phyloP scores from a whole-genome alignment of 2,113 vertebrate species.

The Amazona guildingii region DNA sequence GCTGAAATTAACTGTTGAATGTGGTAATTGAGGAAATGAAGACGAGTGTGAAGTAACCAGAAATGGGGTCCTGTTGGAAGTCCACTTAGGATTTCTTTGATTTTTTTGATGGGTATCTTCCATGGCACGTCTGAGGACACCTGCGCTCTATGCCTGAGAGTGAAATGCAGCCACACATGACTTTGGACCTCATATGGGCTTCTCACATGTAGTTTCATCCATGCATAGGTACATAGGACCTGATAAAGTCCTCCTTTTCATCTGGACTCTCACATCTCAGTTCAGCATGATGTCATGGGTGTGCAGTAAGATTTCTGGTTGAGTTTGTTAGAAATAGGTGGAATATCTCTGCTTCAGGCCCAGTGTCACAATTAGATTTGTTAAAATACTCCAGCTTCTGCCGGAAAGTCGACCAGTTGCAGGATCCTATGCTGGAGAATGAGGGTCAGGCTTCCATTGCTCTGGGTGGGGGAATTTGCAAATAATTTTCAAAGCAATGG shows the following conservation, averaged over 20 bases:
- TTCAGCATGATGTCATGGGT: rapidly evolving
- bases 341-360: background rate
- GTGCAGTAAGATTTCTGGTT: background rate
- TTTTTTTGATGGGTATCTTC: background rate
- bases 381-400: background rate
- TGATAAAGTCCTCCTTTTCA: background rate
- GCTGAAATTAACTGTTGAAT: background rate
- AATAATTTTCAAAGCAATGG: rapidly evolving
- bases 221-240: background rate
- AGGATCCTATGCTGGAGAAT: background rate
- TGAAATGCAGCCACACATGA: background rate
- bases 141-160: background rate
- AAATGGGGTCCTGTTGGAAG: background rate
- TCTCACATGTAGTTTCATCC: background rate
- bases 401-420: background rate
- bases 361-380: background rate
- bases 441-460: background rate
- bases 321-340: background rate
- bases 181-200: background rate
- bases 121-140: background rate
- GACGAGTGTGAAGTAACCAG: background rate
- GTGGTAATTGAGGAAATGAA: background rate
- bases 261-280: background rate
- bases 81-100: background rate
- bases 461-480: background rate